phyloP scores from a whole-genome alignment of 2,888 invertebrate species.

The Drepanosiphum platanoidis region DNA sequence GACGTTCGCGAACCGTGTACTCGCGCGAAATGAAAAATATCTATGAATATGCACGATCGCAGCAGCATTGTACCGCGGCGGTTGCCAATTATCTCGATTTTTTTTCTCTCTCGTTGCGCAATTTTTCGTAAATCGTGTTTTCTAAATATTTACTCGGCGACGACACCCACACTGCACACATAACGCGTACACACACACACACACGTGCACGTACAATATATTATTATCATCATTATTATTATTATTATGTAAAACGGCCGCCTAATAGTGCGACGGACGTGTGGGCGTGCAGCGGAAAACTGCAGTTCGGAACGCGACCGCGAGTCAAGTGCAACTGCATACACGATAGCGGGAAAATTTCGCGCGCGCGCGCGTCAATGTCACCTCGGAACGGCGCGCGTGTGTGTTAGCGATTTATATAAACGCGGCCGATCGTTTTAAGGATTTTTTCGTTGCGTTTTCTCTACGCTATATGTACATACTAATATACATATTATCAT shows the following conservation, averaged over 20 bases:
- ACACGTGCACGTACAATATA: background rate
- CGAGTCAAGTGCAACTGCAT: too few species aligned
- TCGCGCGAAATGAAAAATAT: slow-evolving; percentile 8
- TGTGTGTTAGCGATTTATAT: too few species aligned
- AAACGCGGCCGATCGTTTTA: background rate
- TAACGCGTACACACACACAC: background rate
- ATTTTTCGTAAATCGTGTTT: slow-evolving; percentile 40
- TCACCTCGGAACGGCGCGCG: background rate
- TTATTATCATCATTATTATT: too few species aligned
- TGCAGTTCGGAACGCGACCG: too few species aligned
- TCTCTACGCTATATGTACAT: background rate
- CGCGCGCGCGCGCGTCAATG: background rate
- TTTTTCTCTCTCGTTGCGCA: slow-evolving; percentile 39
- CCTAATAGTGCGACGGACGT: background rate
- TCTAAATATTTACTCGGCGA: too few species aligned
- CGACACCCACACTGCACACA: too few species aligned
- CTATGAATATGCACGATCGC: slow-evolving; percentile 27
- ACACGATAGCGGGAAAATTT: too few species aligned
- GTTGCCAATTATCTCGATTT: slow-evolving; percentile 52
- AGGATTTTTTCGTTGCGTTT: background rate
- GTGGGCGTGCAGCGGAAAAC: background rate
- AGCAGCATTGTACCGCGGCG: background rate
- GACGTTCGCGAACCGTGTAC: background rate
- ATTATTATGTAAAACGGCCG: background rate
- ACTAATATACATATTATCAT: too few species aligned